Conservation (phyloP, 2,113 vertebrate species). For the Microtus pennsylvanicus region DNA sequence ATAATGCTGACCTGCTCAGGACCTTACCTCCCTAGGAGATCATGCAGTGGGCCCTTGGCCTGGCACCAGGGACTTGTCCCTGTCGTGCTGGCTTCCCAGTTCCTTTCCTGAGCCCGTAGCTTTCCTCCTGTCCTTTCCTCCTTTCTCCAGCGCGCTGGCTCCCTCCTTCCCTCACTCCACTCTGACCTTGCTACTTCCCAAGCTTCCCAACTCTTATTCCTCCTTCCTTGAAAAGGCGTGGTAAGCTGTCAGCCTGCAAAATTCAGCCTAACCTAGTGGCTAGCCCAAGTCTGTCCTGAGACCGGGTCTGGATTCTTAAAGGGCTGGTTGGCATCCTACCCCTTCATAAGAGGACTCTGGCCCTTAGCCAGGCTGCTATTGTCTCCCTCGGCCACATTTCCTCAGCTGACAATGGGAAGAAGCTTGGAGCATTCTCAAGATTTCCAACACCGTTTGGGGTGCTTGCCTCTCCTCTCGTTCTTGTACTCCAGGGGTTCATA, state of each 20-base stretch:
- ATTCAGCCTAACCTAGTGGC: not conserved
- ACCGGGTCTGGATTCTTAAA: conserved; percentile 37
- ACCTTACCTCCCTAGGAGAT: not conserved
- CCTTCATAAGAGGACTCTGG: conserved; percentile 26
- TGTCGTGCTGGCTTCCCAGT: not conserved
- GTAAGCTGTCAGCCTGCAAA: not conserved
- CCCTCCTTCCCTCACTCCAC: not conserved
- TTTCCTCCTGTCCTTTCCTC: not conserved
- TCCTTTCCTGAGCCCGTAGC: not conserved
- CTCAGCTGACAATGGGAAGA: conserved; percentile 1
- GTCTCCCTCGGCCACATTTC: not conserved
- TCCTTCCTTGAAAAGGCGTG: not conserved
- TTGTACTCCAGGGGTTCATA: not conserved
- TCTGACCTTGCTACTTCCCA: not conserved
- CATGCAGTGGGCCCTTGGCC: not conserved
- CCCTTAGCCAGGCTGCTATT: not conserved
- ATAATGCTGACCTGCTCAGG: not conserved
- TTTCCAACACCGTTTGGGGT: not conserved
- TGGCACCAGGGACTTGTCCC: not conserved
- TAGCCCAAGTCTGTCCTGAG: not conserved
- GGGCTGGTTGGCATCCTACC: conserved; percentile 35
- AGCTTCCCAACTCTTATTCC: not conserved
- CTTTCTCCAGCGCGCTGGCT: not conserved
- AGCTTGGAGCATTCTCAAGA: not conserved
- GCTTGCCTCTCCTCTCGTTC: not conserved